phyloP scores from a whole-genome alignment of 2,797 vertebrate genomes.

The Pseudochirops cupreus region DNA sequence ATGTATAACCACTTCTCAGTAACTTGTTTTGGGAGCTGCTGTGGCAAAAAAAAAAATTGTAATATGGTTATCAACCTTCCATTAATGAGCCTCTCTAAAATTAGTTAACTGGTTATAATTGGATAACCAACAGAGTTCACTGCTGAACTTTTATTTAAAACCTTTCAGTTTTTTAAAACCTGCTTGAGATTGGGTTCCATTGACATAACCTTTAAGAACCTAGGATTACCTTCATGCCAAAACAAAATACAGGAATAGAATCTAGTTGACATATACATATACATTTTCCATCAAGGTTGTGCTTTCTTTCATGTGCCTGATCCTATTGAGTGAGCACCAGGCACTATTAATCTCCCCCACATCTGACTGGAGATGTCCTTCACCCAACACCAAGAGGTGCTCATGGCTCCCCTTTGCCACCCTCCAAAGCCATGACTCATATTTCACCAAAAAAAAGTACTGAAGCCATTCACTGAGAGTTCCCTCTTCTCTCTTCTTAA shows the following conservation, averaged over 20 bases:
- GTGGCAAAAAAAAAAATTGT: no score
- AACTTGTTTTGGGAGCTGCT: no score
- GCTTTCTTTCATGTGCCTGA: background rate
- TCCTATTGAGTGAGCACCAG: background rate
- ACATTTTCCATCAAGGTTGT: background rate
- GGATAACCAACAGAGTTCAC: background rate
- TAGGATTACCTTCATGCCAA: background rate
- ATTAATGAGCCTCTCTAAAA: background rate
- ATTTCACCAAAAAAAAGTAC: background rate
- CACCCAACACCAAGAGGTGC: background rate
- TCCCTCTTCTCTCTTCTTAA: background rate
- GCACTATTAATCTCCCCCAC: background rate
- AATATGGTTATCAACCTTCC: background rate
- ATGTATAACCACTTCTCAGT: no score
- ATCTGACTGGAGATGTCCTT: background rate
- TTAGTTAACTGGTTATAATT: background rate
- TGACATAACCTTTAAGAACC: background rate
- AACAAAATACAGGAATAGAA: background rate
- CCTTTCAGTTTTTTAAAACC: background rate
- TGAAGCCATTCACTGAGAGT: background rate
- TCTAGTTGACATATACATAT: background rate
- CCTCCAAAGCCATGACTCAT: background rate
- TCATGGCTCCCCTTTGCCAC: background rate
- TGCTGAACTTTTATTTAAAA: background rate
- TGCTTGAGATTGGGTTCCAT: background rate